Percentiles rank a stretch among this genome's conserved stretches.
These are phyloP conservation scores for Caenorhabditis virilis DNA, from an alignment of 2,888 invertebrate genomes.

Conservation along the genomic window DNA sequence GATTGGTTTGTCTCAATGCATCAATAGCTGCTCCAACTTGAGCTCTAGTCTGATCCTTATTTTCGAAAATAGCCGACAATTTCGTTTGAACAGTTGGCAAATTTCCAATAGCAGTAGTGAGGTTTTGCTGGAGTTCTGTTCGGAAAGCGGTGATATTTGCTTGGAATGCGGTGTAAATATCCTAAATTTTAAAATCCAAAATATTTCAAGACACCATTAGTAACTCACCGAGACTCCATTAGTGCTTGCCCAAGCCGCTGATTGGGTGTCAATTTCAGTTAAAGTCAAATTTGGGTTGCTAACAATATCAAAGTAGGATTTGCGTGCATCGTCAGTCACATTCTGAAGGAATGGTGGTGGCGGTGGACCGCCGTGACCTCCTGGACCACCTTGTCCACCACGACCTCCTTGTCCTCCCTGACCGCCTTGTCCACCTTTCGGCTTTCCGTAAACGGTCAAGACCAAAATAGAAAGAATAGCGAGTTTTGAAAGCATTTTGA, in stretches of 20 bases:
- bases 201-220: too few species aligned
- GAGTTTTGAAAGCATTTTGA: too few species aligned
- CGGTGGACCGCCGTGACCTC: constrained; percentile 23
- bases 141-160: constrained; percentile 33
- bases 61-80: constrained; percentile 24
- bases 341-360: constrained; percentile 43
- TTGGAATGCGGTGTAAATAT: constrained; percentile 30
- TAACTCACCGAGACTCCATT: constrained; percentile 37
- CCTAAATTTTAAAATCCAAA: constrained; percentile 13
- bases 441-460: not conserved
- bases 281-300: constrained; percentile 38
- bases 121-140: constrained; percentile 30
- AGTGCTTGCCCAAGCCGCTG: constrained; percentile 38
- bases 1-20: constrained; percentile 9
- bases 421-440: not conserved
- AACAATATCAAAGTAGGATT: constrained; percentile 38
- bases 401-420: constrained; percentile 2
- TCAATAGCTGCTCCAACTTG: constrained; percentile 17
- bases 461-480: constrained; percentile 7
- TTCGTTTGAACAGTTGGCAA: constrained; percentile 21
- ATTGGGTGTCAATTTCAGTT: constrained; percentile 28
- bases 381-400: not conserved
- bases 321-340: constrained; percentile 28
- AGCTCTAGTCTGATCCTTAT: too few species aligned
- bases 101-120: constrained; percentile 29